Conservation (phyloP, 2,888 invertebrate genomes). For the Dasypogon diadema region DNA sequence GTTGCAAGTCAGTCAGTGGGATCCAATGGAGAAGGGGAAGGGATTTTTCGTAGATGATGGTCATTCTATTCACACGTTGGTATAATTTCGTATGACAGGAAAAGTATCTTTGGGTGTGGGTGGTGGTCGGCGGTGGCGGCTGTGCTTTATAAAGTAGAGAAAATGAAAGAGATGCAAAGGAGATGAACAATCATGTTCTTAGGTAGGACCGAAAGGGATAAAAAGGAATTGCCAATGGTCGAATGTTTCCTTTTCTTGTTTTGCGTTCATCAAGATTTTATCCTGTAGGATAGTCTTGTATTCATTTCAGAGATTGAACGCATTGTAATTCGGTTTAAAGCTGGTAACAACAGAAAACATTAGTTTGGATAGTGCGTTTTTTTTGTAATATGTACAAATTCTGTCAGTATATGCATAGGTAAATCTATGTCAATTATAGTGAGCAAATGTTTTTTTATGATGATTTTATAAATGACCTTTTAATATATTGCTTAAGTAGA, state of each 20-base stretch:
- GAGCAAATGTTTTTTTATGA: too few species aligned
- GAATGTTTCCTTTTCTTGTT: too few species aligned
- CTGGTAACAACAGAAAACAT: too few species aligned
- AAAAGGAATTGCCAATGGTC: background rate
- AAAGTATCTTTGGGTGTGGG: conserved; percentile 8
- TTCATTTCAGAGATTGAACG: background rate
- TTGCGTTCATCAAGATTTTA: background rate
- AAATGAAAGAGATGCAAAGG: background rate
- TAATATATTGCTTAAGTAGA: too few species aligned
- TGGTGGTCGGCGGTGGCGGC: background rate
- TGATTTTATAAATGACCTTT: too few species aligned
- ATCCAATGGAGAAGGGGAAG: background rate
- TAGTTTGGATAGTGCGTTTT: too few species aligned
- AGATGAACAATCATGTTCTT: background rate
- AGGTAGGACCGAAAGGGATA: background rate
- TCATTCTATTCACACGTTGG: conserved; percentile 16
- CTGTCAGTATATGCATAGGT: too few species aligned
- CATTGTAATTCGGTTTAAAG: too few species aligned
- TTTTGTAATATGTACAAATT: background rate
- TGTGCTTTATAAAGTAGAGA: background rate
- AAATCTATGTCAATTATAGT: too few species aligned
- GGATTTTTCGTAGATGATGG: conserved; percentile 14
- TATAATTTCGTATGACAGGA: conserved; percentile 17
- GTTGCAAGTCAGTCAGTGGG: conserved; percentile 12
- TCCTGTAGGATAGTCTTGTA: background rate